Percentiles rank a stretch among this genome's conserved stretches.
phyloP scores from a whole-genome alignment of 2,113 vertebrate species.

The Xyliphius kryptos region DNA sequence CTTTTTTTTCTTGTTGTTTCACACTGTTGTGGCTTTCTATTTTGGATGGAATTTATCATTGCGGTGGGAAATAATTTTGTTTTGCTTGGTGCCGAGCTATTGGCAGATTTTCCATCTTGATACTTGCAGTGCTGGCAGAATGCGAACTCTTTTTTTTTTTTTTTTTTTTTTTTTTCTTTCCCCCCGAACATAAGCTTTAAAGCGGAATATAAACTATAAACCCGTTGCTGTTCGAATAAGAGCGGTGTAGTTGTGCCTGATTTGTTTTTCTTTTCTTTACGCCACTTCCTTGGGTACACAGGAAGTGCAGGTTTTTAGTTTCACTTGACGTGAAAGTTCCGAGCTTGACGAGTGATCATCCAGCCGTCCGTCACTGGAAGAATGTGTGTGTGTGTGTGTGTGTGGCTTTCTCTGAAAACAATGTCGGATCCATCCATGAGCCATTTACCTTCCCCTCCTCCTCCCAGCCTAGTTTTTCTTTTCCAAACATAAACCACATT shows the following conservation, averaged over 20 bases:
- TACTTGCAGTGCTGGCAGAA: constrained; percentile 13
- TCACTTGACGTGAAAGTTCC: constrained; percentile 54
- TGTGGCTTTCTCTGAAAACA: constrained; percentile 56
- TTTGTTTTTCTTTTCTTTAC: background rate
- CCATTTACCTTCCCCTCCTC: no score
- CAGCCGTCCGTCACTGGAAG: constrained; percentile 57
- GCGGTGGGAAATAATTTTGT: constrained; percentile 30
- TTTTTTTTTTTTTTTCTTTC: no score
- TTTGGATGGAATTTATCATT: constrained; percentile 37
- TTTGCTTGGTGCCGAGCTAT: constrained; percentile 21
- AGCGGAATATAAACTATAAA: no score
- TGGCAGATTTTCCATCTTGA: constrained; percentile 20
- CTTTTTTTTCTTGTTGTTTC: constrained; percentile 41
- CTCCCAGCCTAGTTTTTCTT: no score
- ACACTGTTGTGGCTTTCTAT: constrained; percentile 41
- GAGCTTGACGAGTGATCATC: constrained; percentile 58
- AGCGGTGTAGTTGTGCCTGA: no score
- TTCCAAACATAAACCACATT: no score
- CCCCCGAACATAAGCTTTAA: constrained; percentile 6
- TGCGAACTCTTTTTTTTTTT: no score
- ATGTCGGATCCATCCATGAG: constrained; percentile 59
- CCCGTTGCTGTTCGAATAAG: no score
- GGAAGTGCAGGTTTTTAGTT: constrained; percentile 58
- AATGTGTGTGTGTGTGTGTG: constrained; percentile 54
- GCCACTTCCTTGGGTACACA: constrained; percentile 53